Evolutionary conservation across 2,113 vertebrate genomes (phyloP), one percentile per base, ranked within the genome.

Genomic region (Chloropsis cyanopogon): DNA sequence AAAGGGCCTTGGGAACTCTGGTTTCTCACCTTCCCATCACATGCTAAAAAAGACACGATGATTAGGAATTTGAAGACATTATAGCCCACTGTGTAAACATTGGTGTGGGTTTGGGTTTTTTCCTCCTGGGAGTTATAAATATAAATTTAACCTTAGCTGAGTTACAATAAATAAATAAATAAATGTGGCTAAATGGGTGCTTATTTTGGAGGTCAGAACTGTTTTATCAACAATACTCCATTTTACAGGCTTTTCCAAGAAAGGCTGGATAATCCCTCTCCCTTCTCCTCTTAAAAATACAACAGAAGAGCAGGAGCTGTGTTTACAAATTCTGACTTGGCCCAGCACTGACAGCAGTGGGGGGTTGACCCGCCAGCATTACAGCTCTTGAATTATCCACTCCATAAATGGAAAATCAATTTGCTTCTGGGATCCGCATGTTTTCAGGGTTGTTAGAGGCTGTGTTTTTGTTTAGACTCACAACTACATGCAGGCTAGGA

Each of bases 381-480:
- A 3, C 70, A 70, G 47, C 29, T 10, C 44, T 88, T 88, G 57
- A 88, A 63, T 92, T 89, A 82, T 37, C 78, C 3, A 1, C 56
- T 71, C 81, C 61, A 57, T 82, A 97, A 93, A 91, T 78, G 72
- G 90, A 91, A 37, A 94, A 85, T 89, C 70, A 54, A 4, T 90
- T 78, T 92, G 22, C 54, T 82, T 66, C 68, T 91, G 53, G 50
- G 66, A 90, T 82, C 53, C 52, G 54, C 42, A 10, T 77, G 19
- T 68, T 61, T 85, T 23, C 0, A 1, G 23, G 7, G 15, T 11
- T 26, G 11, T 82, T 73, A 29, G 66, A 71, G 39, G 71, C 50
- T 61, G 50, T 92, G 72, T 33, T 93, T 94, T 91, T 96, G 69
- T 95, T 94, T 92, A 75, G 56, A 64, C 64, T 75, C 60, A 82